Percentiles rank a stretch among this genome's conserved stretches.
Conservation (phyloP, 2,113 vertebrate genomes). For the Lamprotornis superbus region DNA sequence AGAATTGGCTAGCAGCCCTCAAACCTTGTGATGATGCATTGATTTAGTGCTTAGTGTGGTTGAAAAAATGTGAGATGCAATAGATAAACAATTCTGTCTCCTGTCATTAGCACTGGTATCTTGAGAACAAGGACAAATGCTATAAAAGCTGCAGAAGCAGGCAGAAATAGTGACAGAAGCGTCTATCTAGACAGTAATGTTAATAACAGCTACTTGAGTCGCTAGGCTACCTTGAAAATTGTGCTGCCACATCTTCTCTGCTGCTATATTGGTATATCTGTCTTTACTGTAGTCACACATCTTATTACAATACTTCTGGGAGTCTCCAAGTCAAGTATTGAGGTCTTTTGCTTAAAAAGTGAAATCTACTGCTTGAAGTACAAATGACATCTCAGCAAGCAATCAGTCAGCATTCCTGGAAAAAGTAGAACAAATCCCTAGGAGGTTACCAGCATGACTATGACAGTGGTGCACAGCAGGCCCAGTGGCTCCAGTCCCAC, state of each 20-base stretch:
- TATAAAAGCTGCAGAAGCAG: background rate
- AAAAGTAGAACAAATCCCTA: background rate
- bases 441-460: background rate
- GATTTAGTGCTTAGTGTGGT: background rate
- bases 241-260: background rate
- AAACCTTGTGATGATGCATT: background rate
- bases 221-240: background rate
- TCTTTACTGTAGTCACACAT: background rate
- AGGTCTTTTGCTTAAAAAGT: background rate
- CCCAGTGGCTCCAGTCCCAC: background rate
- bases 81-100: conserved; percentile 17
- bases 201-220: background rate
- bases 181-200: background rate
- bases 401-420: background rate
- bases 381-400: background rate
- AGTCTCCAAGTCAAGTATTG: background rate
- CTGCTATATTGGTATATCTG: background rate
- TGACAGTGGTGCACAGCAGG: background rate
- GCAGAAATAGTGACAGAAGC: background rate
- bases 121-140: conserved; percentile 8
- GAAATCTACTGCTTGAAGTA: background rate
- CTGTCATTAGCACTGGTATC: background rate
- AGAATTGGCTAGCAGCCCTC: background rate
- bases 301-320: background rate
- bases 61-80: background rate